Conservation (phyloP, 2,888 invertebrate species). For the Hesperia comma region DNA sequence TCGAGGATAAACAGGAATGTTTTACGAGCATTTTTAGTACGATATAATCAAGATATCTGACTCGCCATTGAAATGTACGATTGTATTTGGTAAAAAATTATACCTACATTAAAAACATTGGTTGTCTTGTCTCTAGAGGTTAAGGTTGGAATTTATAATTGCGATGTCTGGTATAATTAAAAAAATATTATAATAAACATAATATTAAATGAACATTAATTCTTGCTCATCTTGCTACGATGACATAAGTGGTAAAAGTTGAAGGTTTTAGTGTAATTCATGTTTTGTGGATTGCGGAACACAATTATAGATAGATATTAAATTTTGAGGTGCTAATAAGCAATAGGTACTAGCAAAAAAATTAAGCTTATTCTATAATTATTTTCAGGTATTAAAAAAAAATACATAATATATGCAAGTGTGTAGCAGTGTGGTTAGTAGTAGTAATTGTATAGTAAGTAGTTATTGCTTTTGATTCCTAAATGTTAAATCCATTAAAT, state of each 20-base stretch:
- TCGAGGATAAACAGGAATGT: constrained; percentile 11
- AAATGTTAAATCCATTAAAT: no score
- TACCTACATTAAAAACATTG: constrained; percentile 5
- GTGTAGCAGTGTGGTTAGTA: no score
- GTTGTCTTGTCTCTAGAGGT: constrained; percentile 5
- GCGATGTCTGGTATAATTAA: constrained; percentile 19
- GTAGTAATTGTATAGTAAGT: no score
- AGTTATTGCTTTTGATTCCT: no score
- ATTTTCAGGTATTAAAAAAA: no score
- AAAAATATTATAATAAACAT: constrained; percentile 27
- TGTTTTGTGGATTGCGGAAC: background rate
- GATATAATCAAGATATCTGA: constrained; percentile 8
- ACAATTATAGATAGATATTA: background rate
- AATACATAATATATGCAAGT: no score
- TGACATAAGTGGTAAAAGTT: constrained; percentile 28
- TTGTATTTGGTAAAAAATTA: constrained; percentile 12
- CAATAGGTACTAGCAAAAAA: no score
- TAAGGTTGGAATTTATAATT: constrained; percentile 19
- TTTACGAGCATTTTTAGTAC: constrained; percentile 9
- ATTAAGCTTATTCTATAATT: no score
- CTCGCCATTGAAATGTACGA: constrained; percentile 2
- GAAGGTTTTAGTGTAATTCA: constrained; percentile 21
- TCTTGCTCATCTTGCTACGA: constrained; percentile 15
- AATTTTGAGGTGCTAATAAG: no score
- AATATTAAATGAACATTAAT: constrained; percentile 24